Evolutionary conservation across 1,140 invertebrate genomes (phyloP), one percentile per base, ranked within the genome.

Genomic region (Bilobella aurantiaca): DNA sequence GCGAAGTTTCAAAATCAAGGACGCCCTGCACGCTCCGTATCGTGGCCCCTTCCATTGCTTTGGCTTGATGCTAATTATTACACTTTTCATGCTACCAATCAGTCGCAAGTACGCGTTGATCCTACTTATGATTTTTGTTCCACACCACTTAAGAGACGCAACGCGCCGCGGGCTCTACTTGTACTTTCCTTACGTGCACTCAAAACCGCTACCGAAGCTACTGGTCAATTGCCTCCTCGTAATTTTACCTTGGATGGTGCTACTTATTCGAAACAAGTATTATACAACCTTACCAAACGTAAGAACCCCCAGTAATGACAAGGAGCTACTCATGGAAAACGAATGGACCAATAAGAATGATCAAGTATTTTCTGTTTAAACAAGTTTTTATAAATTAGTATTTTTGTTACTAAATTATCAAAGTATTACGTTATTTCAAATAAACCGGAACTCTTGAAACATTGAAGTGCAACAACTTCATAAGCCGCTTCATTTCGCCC

Each of bases 101-200:
- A 59, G 28, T 32, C 47, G 37, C 3, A 53, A 68, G 18, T 69
- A 57, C 59, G 63, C 59, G 2, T 28, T 72, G 23, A 29, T 69
- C 5, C 62, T 66, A 29, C 34, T 70, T 2, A 53, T 72, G 16
- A n/a, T 66, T 0, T 68, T 69, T 49, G 30, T 72, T 25, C 68
- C 71, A 32, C 71, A 72, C 57, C 71, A 72, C 47, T 63, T 72
- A 58, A 53, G 68, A 12, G 71, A 72, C 46, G 49, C 60, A 16
- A 65, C 64, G 5, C 27, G 71, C 31, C 46, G 71, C 16, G 71
- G 71, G 31, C n/a, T 72, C 5, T 72, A 68, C 46, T 53, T 72
- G 12, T 67, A 62, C 37, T 68, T 64, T 27, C 68, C 68, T 0
- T 30, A 64, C 16, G 27, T 69, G 16, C 57, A 69, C 42, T 63